These are phyloP conservation scores for Blastomussa wellsi DNA, from an alignment of 92 coral and sea anemone species.

Conservation along the genomic window DNA sequence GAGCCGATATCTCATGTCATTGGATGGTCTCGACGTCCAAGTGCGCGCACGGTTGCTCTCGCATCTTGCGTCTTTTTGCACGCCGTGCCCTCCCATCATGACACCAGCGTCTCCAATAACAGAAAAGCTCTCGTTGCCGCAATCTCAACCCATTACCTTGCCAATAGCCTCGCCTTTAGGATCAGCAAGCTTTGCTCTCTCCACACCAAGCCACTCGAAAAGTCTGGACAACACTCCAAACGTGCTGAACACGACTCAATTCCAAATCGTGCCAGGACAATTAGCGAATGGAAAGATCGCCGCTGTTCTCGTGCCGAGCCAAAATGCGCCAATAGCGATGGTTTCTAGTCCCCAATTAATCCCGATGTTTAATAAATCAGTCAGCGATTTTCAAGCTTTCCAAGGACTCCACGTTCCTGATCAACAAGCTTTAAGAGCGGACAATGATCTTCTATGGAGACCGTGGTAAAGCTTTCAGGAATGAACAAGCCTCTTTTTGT, in stretches of 20 bases:
- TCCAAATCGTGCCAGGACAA: conserved; percentile 82
- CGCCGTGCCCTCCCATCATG: conserved; percentile 39
- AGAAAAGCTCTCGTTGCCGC: conserved; percentile 26
- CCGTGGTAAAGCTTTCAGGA: conserved; percentile 60
- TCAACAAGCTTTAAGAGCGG: conserved; percentile 38
- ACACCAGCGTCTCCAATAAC: conserved; percentile 34
- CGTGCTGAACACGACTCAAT: conserved; percentile 48
- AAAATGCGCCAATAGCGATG: conserved; percentile 50
- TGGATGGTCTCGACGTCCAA: conserved; percentile 62
- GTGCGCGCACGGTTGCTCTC: conserved; percentile 78
- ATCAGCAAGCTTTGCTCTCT: conserved; percentile 23
- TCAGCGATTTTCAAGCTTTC: conserved; percentile 49
- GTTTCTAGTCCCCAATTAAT: conserved; percentile 61
- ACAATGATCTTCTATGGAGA: conserved; percentile 71
- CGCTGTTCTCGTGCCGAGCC: conserved; percentile 79
- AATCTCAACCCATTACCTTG: conserved; percentile 43
- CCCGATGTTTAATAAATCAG: conserved; percentile 63
- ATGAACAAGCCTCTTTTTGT: not conserved
- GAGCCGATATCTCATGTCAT: conserved; percentile 63
- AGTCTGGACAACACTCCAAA: conserved; percentile 20
- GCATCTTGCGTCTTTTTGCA: conserved; percentile 79
- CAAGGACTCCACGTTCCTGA: conserved; percentile 38
- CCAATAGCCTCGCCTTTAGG: conserved; percentile 35
- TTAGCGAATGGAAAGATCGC: conserved; percentile 85
- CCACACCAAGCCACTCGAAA: conserved; percentile 36